A percentile compares a stretch with the other conserved stretches of the same genome.
Evolutionary conservation across 37 sponge, comb jelly and placozoan species (phyloP).

Genomic region (Agelas oroides): DNA sequence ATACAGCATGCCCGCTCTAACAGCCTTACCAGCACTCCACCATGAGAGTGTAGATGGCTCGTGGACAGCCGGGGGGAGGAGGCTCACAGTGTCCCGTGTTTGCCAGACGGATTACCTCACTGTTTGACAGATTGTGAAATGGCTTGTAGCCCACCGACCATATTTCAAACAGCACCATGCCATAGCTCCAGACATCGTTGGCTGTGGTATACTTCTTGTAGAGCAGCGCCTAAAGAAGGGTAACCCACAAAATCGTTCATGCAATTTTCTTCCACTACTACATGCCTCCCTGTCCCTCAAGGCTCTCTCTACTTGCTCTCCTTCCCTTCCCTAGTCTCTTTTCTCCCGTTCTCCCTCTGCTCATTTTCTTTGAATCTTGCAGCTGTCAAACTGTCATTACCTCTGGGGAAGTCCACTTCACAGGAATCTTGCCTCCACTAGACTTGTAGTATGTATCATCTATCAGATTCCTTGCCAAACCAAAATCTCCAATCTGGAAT

Average conservation of each 20-base stretch:
- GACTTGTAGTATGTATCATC: slow-evolving; percentile 54
- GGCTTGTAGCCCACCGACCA: slow-evolving; percentile 69
- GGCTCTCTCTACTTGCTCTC: no score
- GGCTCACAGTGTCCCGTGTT: slow-evolving; percentile 22
- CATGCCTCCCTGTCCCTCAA: no score
- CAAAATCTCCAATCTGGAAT: slow-evolving; percentile 74
- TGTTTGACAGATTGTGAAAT: slow-evolving; percentile 28
- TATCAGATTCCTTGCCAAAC: slow-evolving; percentile 62
- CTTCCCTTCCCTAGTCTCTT: no score
- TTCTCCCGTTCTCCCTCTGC: no score
- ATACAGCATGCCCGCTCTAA: no score
- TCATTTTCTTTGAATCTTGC: no score
- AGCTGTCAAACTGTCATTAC: slow-evolving; percentile 16
- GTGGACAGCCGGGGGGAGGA: slow-evolving; percentile 63
- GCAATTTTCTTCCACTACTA: no score
- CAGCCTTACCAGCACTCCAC: slow-evolving; percentile 53
- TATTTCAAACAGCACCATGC: slow-evolving; percentile 71
- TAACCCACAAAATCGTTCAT: no score
- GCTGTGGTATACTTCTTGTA: slow-evolving; percentile 56
- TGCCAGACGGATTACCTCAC: slow-evolving; percentile 24
- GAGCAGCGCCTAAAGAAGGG: slow-evolving; percentile 58
- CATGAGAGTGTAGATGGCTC: slow-evolving; percentile 54
- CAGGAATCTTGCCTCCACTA: slow-evolving; percentile 54
- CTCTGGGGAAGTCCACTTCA: slow-evolving; percentile 85
- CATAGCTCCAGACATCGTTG: slow-evolving; percentile 80